Conservation (phyloP, 2,888 invertebrate species). For the Philopedon plagiatum region DNA sequence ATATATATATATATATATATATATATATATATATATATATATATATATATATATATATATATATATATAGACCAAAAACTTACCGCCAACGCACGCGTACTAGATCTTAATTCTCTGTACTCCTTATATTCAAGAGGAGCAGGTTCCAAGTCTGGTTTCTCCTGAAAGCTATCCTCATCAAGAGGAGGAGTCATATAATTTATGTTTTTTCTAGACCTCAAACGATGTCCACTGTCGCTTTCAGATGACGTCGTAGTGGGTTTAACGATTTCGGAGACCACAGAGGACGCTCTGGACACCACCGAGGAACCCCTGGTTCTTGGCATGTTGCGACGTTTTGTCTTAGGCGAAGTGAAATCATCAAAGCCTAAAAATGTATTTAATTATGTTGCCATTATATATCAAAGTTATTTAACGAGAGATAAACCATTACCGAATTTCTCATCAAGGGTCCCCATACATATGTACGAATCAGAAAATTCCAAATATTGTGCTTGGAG, state of each 20-base stretch:
- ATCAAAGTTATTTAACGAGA: too few species aligned
- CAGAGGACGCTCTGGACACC: slow-evolving; percentile 51
- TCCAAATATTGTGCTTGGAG: too few species aligned
- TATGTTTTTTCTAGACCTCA: slow-evolving; percentile 66
- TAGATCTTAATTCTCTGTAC: slow-evolving; percentile 63
- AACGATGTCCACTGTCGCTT: slow-evolving; percentile 60
- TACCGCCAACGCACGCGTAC: slow-evolving; percentile 62
- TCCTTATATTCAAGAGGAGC: slow-evolving; percentile 56
- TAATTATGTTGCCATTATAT: neutral
- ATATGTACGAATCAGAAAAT: too few species aligned
- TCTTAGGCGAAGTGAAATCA: slow-evolving; percentile 54
- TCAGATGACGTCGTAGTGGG: slow-evolving; percentile 9
- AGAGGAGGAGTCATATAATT: slow-evolving; percentile 66
- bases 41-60: neutral
- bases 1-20: too few species aligned
- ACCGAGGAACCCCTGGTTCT: slow-evolving; percentile 52
- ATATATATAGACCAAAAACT: slow-evolving; percentile 51
- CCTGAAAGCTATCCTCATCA: slow-evolving; percentile 65
- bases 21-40: too few species aligned
- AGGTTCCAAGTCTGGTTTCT: slow-evolving; percentile 59
- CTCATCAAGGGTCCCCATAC: too few species aligned
- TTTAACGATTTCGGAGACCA: slow-evolving; percentile 48
- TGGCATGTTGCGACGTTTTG: slow-evolving; percentile 53
- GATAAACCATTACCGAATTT: too few species aligned
- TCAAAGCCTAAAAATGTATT: slow-evolving; percentile 42